These are phyloP conservation scores for Poeciliopsis gracilis DNA, from an alignment of 2,797 vertebrate species.

Conservation along the genomic window DNA sequence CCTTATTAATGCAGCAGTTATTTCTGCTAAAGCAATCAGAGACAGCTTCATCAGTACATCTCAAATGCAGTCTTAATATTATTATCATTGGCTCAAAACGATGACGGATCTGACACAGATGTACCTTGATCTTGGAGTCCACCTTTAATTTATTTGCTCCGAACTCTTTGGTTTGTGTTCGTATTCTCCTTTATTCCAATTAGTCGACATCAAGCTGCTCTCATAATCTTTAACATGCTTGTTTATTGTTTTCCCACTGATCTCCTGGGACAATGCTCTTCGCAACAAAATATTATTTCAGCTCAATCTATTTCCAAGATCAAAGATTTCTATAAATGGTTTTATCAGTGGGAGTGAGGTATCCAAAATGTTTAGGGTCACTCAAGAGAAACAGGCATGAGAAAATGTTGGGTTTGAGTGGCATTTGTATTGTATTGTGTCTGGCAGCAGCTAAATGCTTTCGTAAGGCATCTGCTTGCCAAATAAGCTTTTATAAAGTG, in stretches of 20 bases:
- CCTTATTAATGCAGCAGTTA: neutral
- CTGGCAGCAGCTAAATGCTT: neutral
- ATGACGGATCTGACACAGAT: neutral
- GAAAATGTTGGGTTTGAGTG: neutral
- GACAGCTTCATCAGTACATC: neutral
- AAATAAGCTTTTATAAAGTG: conserved; percentile 6
- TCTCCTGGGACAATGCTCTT: neutral
- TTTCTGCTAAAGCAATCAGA: neutral
- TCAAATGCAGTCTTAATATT: no score
- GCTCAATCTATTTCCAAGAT: neutral
- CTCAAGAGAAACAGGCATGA: neutral
- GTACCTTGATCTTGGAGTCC: neutral
- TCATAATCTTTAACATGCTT: neutral
- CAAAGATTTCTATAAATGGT: neutral
- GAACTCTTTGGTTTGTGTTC: neutral
- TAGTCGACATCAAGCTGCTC: neutral
- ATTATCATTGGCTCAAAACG: neutral
- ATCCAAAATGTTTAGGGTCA: neutral
- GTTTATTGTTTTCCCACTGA: neutral
- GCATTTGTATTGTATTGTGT: neutral
- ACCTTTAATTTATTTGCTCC: neutral
- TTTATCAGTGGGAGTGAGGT: neutral
- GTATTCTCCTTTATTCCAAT: neutral
- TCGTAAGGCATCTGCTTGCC: neutral
- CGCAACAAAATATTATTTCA: neutral